Evolutionary conservation across 2,888 invertebrate species (phyloP).

Genomic region (Melolontha melolontha): DNA sequence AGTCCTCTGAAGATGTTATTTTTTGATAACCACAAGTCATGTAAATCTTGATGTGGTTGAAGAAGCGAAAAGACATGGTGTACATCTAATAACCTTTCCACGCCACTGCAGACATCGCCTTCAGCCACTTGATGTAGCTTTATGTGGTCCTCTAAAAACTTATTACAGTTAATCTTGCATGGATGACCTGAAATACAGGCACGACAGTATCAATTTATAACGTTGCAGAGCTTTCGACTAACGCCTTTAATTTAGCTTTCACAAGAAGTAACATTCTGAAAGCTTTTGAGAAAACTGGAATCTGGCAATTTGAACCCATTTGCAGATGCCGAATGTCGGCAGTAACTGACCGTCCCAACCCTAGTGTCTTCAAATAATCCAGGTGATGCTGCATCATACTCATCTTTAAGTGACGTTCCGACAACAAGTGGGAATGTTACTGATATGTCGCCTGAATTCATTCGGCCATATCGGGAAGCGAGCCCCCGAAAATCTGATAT

Average conservation of each 20-base stretch:
- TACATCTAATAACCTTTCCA: slow-evolving; percentile 31
- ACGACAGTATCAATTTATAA: not conserved
- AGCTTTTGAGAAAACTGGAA: slow-evolving; percentile 10
- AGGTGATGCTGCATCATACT: too few species aligned
- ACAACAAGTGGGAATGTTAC: too few species aligned
- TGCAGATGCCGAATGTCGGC: too few species aligned
- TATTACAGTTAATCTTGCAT: slow-evolving; percentile 1
- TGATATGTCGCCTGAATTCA: too few species aligned
- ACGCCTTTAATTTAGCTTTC: not conserved
- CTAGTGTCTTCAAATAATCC: too few species aligned
- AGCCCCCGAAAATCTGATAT: too few species aligned
- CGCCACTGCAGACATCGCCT: too few species aligned
- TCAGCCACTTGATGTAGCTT: not conserved
- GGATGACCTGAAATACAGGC: slow-evolving; percentile 4
- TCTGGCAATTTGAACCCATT: not conserved
- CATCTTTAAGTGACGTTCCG: too few species aligned
- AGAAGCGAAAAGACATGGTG: slow-evolving; percentile 34
- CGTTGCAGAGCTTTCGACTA: slow-evolving; percentile 4
- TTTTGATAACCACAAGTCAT: slow-evolving; percentile 26
- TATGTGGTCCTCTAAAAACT: not conserved
- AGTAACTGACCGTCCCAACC: too few species aligned
- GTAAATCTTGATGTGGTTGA: slow-evolving; percentile 36
- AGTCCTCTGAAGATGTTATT: slow-evolving; percentile 21
- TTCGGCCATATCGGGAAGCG: too few species aligned
- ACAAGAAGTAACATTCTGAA: slow-evolving; percentile 1